Evolutionary conservation across 2,113 vertebrate genomes (phyloP).

Genomic region (Athene noctua): DNA sequence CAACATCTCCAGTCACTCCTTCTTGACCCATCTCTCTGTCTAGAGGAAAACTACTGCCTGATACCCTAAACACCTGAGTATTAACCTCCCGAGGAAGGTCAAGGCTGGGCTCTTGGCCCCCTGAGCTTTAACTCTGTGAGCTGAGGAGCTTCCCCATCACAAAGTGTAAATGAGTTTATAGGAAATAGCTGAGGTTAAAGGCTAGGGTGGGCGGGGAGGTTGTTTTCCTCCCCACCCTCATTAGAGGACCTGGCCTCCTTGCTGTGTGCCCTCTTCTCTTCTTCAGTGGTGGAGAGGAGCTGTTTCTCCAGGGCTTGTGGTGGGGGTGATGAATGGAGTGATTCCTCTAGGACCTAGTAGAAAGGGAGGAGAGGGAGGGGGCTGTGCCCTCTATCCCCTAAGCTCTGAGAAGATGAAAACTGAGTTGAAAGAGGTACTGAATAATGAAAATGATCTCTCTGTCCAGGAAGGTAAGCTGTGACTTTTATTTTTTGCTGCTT

Average conservation of each 20-base stretch:
- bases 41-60: not conserved
- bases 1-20: not conserved
- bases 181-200: slow-evolving; percentile 35
- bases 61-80: fast-evolving
- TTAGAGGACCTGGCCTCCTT: not conserved
- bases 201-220: not conserved
- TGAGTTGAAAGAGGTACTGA: not conserved
- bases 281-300: not conserved
- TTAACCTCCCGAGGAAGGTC: not conserved
- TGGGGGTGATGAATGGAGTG: not conserved
- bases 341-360: not conserved
- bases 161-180: not conserved
- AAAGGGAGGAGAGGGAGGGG: not conserved
- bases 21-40: fast-evolving
- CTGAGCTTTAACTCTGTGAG: not conserved
- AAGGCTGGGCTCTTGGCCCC: not conserved
- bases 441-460: not conserved
- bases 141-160: not conserved
- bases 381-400: not conserved
- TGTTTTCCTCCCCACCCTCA: not conserved
- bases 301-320: not conserved
- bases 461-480: not conserved
- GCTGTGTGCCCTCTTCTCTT: fast-evolving
- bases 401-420: not conserved
- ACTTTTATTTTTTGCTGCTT: not conserved